Evolutionary conservation across 2,888 invertebrate genomes (phyloP).

Genomic region (Dasysyrphus albostriatus): DNA sequence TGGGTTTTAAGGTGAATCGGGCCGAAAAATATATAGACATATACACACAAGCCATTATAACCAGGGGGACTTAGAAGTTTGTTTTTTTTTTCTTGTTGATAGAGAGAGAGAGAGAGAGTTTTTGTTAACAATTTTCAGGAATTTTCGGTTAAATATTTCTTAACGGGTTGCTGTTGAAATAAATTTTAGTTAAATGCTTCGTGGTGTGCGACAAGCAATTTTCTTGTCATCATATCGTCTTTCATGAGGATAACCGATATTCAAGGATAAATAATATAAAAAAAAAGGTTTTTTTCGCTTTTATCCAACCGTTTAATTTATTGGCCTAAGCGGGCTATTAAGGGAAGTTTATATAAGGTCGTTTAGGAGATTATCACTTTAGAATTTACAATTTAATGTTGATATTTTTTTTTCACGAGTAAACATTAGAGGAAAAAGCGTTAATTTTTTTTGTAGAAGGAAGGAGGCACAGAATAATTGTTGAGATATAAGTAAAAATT

Average conservation of each 20-base stretch:
- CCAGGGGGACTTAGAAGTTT: slow-evolving; percentile 26
- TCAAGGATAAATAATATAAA: slow-evolving; percentile 6
- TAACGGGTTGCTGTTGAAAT: slow-evolving; percentile 34
- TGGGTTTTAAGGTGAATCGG: slow-evolving; percentile 14
- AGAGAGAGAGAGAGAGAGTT: not conserved
- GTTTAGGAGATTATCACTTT: slow-evolving; percentile 21
- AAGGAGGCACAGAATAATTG: no score
- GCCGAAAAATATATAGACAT: not conserved
- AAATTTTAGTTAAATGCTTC: slow-evolving; percentile 49
- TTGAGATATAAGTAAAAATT: no score
- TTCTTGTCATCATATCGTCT: slow-evolving; percentile 46
- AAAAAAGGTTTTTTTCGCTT: not conserved
- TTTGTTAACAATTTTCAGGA: slow-evolving; percentile 28
- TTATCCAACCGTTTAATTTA: slow-evolving; percentile 31
- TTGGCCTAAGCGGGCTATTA: slow-evolving; percentile 27
- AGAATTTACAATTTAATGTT: not conserved
- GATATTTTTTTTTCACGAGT: not conserved
- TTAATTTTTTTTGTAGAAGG: no score
- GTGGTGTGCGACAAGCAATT: slow-evolving; percentile 55
- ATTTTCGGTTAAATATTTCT: slow-evolving; percentile 44
- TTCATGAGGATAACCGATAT: not conserved
- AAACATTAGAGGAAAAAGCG: no score
- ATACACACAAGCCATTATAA: slow-evolving; percentile 26
- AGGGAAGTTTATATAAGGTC: slow-evolving; percentile 10
- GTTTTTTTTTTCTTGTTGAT: not conserved